A percentile compares a stretch with the other conserved stretches of the same genome.
Evolutionary conservation across 2,113 vertebrate species (phyloP).

Genomic region (Aspiorhynchus laticeps): DNA sequence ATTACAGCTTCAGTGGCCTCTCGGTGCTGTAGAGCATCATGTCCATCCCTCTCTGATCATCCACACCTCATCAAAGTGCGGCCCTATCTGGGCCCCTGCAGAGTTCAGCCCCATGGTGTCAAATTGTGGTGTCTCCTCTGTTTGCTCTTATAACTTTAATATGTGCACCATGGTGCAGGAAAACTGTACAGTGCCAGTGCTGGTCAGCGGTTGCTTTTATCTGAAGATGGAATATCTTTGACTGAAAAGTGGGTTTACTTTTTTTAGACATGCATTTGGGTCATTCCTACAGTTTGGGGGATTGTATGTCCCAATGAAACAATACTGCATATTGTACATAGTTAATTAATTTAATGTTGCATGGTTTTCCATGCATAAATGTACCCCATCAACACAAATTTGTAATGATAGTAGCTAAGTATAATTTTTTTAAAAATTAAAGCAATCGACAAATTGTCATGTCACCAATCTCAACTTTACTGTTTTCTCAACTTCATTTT

Average conservation of each 20-base stretch:
- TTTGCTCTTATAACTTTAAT: neutral
- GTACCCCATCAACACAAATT: too few relatives aligned
- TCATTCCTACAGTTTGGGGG: neutral
- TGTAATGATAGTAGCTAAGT: too few relatives aligned
- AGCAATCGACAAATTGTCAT: too few relatives aligned
- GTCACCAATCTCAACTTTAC: too few relatives aligned
- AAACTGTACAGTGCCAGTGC: neutral
- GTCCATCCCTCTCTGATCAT: neutral
- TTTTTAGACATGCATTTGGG: neutral
- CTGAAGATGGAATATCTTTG: neutral
- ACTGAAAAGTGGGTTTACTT: neutral
- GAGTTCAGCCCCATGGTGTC: neutral
- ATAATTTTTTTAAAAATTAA: too few relatives aligned
- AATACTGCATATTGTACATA: neutral
- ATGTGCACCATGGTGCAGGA: neutral
- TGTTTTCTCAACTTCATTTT: too few relatives aligned
- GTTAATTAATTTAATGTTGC: neutral
- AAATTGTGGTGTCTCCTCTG: neutral
- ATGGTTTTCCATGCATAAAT: neutral
- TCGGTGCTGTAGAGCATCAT: neutral
- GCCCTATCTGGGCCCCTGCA: neutral
- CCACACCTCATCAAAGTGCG: neutral
- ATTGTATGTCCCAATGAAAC: neutral
- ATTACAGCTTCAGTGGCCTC: slow-evolving; percentile 8
- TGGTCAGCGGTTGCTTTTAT: neutral